These are phyloP conservation scores for Myotis davidii DNA, from an alignment of 2,113 vertebrate genomes.

Conservation along the genomic window DNA sequence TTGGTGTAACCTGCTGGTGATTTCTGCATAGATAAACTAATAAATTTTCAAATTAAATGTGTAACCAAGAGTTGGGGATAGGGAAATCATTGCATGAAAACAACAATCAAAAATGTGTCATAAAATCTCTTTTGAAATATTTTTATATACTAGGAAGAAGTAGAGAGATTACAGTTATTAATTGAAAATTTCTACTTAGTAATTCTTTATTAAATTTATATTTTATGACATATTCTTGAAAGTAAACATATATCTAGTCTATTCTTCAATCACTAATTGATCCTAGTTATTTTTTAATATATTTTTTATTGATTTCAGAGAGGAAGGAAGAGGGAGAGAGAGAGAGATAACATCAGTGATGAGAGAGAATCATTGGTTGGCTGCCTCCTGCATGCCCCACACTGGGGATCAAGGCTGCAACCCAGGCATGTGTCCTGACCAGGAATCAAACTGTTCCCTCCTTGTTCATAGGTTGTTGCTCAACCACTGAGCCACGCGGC, in stretches of 20 bases:
- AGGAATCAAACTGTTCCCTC: no score
- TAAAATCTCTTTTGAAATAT: constrained; percentile 25
- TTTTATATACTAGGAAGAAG: neutral
- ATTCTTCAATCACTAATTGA: neutral
- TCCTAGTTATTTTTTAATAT: neutral
- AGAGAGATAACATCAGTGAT: no score
- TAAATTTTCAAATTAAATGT: neutral
- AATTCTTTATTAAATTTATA: neutral
- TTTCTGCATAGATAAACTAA: neutral
- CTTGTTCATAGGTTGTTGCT: no score
- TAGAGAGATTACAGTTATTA: neutral
- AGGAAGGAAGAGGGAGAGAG: no score
- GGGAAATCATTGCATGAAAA: neutral
- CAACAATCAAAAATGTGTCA: neutral
- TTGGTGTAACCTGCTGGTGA: neutral
- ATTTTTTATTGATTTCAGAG: no score
- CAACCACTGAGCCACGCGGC: no score
- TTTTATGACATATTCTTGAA: neutral
- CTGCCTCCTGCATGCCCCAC: no score
- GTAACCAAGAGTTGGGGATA: neutral
- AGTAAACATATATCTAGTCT: neutral
- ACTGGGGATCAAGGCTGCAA: no score
- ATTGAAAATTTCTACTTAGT: neutral
- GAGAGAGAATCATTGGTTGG: no score
- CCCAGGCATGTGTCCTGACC: no score